A percentile compares a stretch with the other conserved stretches of the same genome.
Evolutionary conservation across 2,888 invertebrate species (phyloP).

Genomic region (Eubasilissa splendida): DNA sequence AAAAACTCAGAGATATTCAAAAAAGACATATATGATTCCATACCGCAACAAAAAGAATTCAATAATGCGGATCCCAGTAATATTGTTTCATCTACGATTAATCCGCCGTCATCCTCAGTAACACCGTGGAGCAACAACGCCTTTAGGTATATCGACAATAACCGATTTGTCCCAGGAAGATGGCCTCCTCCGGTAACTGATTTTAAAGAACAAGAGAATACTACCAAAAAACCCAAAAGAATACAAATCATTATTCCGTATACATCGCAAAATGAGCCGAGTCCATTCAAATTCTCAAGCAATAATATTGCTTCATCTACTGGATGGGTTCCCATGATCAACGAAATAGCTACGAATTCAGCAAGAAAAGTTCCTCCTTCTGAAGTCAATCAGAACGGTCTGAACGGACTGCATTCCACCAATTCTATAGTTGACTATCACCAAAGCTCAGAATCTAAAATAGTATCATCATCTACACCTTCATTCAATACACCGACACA

Average conservation of each 20-base stretch:
- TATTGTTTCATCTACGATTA: slow-evolving; percentile 62
- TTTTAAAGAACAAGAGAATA: slow-evolving; percentile 30
- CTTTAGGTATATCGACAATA: slow-evolving; percentile 54
- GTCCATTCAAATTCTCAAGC: slow-evolving; percentile 68
- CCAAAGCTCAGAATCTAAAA: slow-evolving; percentile 70
- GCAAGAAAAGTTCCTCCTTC: slow-evolving; percentile 70
- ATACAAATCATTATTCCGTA: slow-evolving; percentile 89
- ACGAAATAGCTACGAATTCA: slow-evolving; percentile 65
- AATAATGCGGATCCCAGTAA: slow-evolving; percentile 69
- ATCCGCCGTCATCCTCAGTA: slow-evolving; percentile 8
- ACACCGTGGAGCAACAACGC: slow-evolving; percentile 23
- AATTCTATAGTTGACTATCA: slow-evolving; percentile 67
- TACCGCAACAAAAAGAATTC: slow-evolving; percentile 62
- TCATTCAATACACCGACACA: slow-evolving; percentile 61
- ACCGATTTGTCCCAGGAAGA: slow-evolving; percentile 49
- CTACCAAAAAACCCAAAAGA: slow-evolving; percentile 73
- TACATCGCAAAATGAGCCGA: slow-evolving; percentile 75
- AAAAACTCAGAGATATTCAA: slow-evolving; percentile 70
- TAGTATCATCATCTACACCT: slow-evolving; percentile 65
- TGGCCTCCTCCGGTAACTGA: slow-evolving; percentile 54
- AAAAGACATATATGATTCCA: background rate
- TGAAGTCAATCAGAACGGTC: slow-evolving; percentile 63
- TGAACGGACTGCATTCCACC: slow-evolving; percentile 63
- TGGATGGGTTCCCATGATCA: slow-evolving; percentile 62
- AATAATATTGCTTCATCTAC: slow-evolving; percentile 63